Base-by-base conservation (phyloP, 1,140 invertebrate species). In the Antheraea pernyi region DNA sequence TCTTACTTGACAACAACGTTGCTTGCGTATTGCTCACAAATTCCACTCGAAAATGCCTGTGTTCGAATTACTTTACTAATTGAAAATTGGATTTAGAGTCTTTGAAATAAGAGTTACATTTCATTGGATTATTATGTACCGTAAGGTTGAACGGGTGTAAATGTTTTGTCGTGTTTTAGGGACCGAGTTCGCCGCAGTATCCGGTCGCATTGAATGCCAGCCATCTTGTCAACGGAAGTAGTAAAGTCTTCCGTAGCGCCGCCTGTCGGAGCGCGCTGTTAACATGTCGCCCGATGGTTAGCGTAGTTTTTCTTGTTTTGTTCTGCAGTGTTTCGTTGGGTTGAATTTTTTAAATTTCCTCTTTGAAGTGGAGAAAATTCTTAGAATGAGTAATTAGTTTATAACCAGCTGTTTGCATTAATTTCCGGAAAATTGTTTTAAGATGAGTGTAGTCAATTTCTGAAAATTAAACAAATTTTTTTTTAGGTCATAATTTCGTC, bases 201-300 rank as follows among this genome's bases (percentile, higher is more conserved):
- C 88, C 87, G 81, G 81, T 64, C 68, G 77, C 77, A 74, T 71
- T 80, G 81, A 82, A 82, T 81, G 85, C 75, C 70, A 75, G 85
- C 86, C 85, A 85, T 88, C 85, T 88, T 89, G 86, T 81, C 82
- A 80, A 72, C 81, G 88, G 86, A 89, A 89, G 86, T 91, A 87
- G 88, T 91, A 91, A 91, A 91, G 81, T 83, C 88, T 89, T 89
- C 88, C 84, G 81, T 68, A 76, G 73, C 79, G 74, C 67, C 83
- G 73, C 71, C 83, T 73, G 77, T 67, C 81, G 79, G 62, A 71
- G 69, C 67, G 69, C 69, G 53, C 18, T 65, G 58, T 19, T 58
- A 80, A 80, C 75, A 78, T 79, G 75, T 76, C 68, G 69, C 66
- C 69, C 59, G 58, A 48, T 36, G 58, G 67, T 76, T 76, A 72